These are phyloP conservation scores for Lates calcarifer DNA, from an alignment of 2,113 vertebrate genomes.

Conservation along the genomic window DNA sequence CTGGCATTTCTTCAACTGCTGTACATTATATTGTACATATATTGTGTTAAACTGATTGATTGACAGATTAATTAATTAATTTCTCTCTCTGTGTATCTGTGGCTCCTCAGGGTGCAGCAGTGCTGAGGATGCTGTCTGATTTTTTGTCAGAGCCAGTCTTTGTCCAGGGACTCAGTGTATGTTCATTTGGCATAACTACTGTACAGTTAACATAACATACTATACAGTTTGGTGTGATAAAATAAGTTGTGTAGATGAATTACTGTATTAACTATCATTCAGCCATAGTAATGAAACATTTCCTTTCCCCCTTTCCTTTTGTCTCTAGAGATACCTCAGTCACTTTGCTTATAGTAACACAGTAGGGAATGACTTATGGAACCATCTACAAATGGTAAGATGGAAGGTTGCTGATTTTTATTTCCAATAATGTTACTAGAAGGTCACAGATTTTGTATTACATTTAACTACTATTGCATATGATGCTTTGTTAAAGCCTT, in stretches of 20 bases:
- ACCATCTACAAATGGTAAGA: constrained; percentile 87
- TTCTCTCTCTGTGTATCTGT: constrained; percentile 16
- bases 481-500: too few species aligned
- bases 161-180: constrained; percentile 87
- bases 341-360: constrained; percentile 88
- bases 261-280: background rate
- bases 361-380: constrained; percentile 88
- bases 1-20: background rate
- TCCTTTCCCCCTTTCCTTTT: background rate
- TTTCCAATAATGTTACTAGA: background rate
- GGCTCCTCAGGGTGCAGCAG: constrained; percentile 88
- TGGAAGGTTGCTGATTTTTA: background rate
- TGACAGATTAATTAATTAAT: background rate
- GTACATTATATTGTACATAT: background rate
- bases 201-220: too few species aligned
- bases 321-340: constrained; percentile 81
- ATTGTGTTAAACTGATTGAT: too few species aligned
- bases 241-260: too few species aligned
- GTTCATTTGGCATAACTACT: constrained; percentile 40
- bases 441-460: too few species aligned
- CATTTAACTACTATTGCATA: too few species aligned
- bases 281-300: background rate
- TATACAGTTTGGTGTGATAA: too few species aligned
- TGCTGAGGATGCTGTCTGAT: constrained; percentile 92
- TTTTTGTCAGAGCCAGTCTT: constrained; percentile 90